Conservation (phyloP, 2,797 vertebrate species). For the Alcedo atthis region DNA sequence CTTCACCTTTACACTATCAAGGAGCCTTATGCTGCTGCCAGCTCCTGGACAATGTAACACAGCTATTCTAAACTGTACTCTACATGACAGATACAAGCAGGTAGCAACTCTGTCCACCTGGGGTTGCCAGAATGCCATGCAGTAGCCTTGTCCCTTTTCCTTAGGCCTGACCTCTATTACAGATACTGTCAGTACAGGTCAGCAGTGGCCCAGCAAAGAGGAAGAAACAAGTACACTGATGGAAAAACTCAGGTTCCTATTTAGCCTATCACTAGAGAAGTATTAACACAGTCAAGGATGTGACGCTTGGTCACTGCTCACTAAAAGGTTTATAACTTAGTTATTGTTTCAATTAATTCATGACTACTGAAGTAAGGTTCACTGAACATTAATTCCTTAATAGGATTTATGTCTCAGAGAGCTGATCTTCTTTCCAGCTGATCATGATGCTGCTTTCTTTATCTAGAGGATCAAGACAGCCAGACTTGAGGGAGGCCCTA, state of each 20-base stretch:
- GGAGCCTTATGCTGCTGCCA: not conserved
- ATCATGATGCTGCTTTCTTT: not conserved
- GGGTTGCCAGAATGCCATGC: not conserved
- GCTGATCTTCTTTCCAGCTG: not conserved
- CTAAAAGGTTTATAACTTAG: conserved; percentile 21
- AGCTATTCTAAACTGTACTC: not conserved
- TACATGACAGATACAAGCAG: not conserved
- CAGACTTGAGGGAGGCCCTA: not conserved
- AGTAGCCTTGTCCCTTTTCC: not conserved
- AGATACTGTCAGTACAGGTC: not conserved
- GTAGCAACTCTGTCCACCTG: not conserved
- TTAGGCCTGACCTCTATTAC: not conserved
- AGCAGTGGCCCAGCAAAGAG: not conserved
- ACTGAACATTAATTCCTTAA: conserved; percentile 31
- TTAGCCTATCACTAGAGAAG: not conserved
- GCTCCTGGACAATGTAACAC: not conserved
- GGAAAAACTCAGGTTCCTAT: not conserved
- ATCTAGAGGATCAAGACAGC: not conserved
- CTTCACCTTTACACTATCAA: not conserved
- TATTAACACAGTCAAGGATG: not conserved
- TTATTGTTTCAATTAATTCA: conserved; percentile 46
- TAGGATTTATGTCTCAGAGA: not conserved
- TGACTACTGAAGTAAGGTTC: conserved; percentile 9
- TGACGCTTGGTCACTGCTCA: not conserved
- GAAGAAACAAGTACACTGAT: not conserved